A percentile compares a stretch with the other conserved stretches of the same genome.
Conservation (phyloP, 2,113 vertebrate genomes). For the Lophotis ruficrista region DNA sequence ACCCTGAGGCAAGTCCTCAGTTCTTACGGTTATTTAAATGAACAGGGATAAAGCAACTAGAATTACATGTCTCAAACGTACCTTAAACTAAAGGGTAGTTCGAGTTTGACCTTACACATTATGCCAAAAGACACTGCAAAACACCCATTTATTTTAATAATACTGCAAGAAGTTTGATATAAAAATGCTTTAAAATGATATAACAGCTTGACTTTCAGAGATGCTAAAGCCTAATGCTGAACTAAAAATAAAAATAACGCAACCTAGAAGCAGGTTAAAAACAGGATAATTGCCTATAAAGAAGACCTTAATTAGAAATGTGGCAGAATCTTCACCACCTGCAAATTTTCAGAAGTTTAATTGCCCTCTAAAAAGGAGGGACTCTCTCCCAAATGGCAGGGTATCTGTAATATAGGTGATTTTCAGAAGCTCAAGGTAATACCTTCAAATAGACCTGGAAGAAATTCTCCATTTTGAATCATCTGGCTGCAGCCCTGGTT, state of each 20-base stretch:
- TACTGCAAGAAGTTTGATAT: neutral
- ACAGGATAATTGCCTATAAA: neutral
- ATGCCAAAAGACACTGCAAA: neutral
- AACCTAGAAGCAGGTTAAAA: neutral
- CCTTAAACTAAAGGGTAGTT: neutral
- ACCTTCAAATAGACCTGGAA: neutral
- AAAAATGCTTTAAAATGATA: neutral
- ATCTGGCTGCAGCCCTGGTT: neutral
- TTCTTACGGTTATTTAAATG: neutral
- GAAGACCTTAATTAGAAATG: neutral
- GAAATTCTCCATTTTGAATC: neutral
- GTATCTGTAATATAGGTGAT: neutral
- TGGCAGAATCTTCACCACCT: neutral
- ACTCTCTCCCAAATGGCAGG: neutral
- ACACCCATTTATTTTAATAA: neutral
- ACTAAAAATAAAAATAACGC: constrained; percentile 3
- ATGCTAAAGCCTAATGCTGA: neutral
- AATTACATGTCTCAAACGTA: neutral
- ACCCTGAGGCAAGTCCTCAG: accelerated
- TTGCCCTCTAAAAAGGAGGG: neutral
- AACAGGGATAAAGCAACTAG: neutral
- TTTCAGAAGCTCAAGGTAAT: neutral
- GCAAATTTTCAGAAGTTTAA: neutral
- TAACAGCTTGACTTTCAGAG: neutral
- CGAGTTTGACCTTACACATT: neutral